phyloP scores from a whole-genome alignment of 2,113 vertebrate genomes.

The Dendrocopos noguchii region DNA sequence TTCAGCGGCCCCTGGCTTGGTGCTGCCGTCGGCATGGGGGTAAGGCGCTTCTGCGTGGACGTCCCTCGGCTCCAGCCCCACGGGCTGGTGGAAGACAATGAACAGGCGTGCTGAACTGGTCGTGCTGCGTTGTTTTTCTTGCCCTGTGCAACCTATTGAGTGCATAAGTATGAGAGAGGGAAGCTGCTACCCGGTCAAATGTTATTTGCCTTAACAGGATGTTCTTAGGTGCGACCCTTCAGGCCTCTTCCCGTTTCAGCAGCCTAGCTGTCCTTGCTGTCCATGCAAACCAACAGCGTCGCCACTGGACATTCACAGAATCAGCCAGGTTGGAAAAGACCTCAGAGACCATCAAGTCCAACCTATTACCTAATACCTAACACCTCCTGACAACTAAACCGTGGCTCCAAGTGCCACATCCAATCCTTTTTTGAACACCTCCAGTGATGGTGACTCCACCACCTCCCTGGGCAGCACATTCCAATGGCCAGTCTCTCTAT shows the following conservation, averaged over 20 bases:
- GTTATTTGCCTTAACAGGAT: neutral
- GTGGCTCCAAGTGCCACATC: no score
- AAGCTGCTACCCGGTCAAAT: neutral
- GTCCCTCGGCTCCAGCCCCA: neutral
- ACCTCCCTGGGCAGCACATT: no score
- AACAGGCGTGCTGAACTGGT: rapidly evolving
- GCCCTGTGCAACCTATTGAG: rapidly evolving
- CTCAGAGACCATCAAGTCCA: no score
- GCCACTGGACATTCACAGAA: neutral
- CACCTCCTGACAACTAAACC: no score
- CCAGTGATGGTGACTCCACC: no score
- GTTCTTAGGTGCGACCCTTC: neutral
- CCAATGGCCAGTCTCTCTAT: no score
- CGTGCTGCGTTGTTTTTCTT: rapidly evolving
- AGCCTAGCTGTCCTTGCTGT: neutral
- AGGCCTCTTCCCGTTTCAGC: neutral
- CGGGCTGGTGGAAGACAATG: rapidly evolving
- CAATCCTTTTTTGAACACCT: no score
- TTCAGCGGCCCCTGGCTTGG: neutral
- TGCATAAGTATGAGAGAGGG: rapidly evolving
- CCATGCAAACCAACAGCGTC: rapidly evolving
- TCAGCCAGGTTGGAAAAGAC: no score
- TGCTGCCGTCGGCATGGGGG: rapidly evolving
- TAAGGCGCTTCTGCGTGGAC: rapidly evolving
- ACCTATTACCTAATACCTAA: no score